Conservation (phyloP, 2,888 invertebrate genomes). For the Anagyrus pseudococci region DNA sequence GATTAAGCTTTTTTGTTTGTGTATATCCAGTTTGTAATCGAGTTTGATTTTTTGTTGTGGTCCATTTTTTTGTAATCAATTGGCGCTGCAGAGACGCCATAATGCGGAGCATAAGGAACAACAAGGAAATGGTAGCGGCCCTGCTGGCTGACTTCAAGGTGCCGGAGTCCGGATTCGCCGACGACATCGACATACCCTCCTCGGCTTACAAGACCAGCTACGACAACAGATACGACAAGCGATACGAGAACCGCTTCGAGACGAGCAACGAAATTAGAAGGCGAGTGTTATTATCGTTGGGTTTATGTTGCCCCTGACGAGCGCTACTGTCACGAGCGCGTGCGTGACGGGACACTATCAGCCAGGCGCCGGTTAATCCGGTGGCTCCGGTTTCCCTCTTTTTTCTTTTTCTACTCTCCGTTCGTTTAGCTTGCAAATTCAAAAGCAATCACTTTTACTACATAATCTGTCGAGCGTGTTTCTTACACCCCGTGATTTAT, state of each 20-base stretch:
- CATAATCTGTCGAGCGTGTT: no score
- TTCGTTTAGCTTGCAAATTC: no score
- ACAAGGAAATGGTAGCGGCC: conserved; percentile 74
- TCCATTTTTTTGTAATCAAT: background rate
- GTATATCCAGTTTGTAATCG: no score
- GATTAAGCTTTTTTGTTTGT: no score
- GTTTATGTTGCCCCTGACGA: background rate
- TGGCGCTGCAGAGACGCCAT: conserved; percentile 69
- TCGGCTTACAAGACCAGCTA: conserved; percentile 38
- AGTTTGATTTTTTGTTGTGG: no score
- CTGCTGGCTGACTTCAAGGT: conserved; percentile 75
- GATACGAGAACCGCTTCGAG: conserved; percentile 47
- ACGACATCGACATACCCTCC: conserved; percentile 20
- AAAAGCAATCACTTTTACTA: no score
- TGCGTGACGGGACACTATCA: conserved; percentile 22
- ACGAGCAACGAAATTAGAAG: conserved; percentile 58
- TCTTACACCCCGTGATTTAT: no score
- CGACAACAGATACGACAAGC: conserved; percentile 44
- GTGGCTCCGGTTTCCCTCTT: no score
- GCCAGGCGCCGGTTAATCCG: conserved; percentile 30
- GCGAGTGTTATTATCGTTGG: conserved; percentile 43
- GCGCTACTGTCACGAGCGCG: background rate
- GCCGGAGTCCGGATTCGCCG: conserved; percentile 45
- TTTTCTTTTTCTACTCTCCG: no score
- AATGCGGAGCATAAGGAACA: conserved; percentile 70